Evolutionary conservation across 2,888 invertebrate genomes (phyloP).

Genomic region (Anthophora plumipes): DNA sequence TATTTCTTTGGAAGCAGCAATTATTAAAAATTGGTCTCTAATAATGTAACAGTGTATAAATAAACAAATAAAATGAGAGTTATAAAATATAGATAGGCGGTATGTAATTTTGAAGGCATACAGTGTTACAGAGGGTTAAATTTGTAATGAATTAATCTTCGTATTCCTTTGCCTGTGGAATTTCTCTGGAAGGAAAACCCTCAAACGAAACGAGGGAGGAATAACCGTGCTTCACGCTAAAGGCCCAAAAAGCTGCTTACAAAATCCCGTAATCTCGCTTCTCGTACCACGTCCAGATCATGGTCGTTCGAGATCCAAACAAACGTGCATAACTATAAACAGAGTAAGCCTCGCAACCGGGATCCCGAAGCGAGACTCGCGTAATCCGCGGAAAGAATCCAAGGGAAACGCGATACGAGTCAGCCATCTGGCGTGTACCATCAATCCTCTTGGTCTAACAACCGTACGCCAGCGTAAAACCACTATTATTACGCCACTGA

Average conservation of each 20-base stretch:
- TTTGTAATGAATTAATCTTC: too few species aligned
- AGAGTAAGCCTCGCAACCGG: constrained; percentile 14
- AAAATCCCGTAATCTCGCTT: background rate
- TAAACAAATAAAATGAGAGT: too few species aligned
- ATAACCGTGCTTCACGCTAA: background rate
- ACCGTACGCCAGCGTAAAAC: background rate
- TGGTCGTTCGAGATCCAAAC: constrained; percentile 12
- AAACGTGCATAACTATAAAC: constrained; percentile 26
- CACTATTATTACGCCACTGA: constrained; percentile 2
- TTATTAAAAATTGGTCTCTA: too few species aligned
- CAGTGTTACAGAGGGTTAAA: too few species aligned
- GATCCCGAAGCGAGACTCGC: constrained; percentile 1
- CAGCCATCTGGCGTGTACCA: constrained; percentile 14
- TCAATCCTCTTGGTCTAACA: constrained; percentile 17
- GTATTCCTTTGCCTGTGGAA: background rate
- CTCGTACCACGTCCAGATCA: background rate
- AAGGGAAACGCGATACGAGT: constrained; percentile 21
- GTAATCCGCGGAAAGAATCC: constrained; percentile 14
- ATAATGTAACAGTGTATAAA: too few species aligned
- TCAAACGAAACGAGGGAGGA: background rate
- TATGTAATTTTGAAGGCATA: too few species aligned
- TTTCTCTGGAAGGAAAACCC: background rate
- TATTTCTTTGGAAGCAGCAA: too few species aligned
- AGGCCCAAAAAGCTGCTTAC: background rate
- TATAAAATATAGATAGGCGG: background rate